phyloP scores from a whole-genome alignment of 2,113 vertebrate species.

The Caretta caretta region DNA sequence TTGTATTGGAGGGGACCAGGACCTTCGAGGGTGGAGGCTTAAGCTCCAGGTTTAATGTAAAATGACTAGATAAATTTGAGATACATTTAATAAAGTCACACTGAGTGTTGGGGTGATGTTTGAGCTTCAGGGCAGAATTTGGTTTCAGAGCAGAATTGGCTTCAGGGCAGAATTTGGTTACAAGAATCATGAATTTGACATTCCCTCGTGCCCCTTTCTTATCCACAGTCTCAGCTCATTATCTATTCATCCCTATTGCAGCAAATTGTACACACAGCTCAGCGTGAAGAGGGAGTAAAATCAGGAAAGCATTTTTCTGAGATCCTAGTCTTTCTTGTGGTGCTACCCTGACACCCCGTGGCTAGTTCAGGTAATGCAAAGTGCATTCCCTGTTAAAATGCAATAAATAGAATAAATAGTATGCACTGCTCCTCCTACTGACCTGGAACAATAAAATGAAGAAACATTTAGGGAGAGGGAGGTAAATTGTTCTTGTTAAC shows the following conservation, averaged over 20 bases:
- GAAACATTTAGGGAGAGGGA: neutral
- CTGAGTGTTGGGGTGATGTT: neutral
- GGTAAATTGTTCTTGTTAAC: neutral
- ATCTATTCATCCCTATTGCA: too few relatives aligned
- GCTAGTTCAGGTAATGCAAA: conserved; percentile 9
- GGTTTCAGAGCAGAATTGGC: neutral
- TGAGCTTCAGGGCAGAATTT: neutral
- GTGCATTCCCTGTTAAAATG: neutral
- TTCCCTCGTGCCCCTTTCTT: neutral
- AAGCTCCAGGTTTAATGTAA: neutral
- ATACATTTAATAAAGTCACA: neutral
- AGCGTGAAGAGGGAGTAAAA: neutral
- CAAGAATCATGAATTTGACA: fast-evolving
- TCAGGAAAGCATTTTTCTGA: neutral
- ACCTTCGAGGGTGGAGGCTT: neutral
- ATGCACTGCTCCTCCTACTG: fast-evolving
- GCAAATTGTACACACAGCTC: neutral
- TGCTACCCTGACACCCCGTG: conserved; percentile 41
- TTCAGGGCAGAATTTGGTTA: neutral
- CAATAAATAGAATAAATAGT: neutral
- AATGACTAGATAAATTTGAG: neutral
- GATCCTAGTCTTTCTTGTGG: neutral
- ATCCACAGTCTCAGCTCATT: neutral
- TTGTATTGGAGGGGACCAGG: neutral
- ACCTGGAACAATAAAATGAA: neutral